phyloP scores from a whole-genome alignment of 2,113 vertebrate species.

The Meles meles region DNA sequence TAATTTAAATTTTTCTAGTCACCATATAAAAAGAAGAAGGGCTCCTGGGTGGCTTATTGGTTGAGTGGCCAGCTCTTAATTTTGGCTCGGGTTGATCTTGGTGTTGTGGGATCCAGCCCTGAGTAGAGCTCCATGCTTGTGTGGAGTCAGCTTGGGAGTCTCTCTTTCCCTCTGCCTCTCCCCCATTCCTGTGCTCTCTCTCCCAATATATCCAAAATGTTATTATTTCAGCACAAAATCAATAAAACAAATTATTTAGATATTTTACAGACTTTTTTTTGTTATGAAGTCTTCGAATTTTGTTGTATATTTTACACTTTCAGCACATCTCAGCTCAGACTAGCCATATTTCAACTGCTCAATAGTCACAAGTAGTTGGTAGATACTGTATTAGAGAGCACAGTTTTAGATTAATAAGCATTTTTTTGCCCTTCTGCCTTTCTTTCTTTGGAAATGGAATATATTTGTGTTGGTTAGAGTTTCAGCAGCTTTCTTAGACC shows the following conservation, averaged over 20 bases:
- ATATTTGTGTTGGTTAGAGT: neutral
- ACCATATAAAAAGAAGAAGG: neutral
- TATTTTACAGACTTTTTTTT: neutral
- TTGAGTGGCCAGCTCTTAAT: neutral
- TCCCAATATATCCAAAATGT: neutral
- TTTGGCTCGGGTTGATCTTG: neutral
- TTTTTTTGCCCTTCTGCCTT: neutral
- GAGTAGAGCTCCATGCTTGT: neutral
- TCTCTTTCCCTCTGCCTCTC: neutral
- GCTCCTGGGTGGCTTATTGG: neutral
- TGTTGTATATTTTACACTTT: neutral
- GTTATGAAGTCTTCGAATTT: neutral
- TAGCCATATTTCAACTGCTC: neutral
- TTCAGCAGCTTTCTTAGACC: neutral
- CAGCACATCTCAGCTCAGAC: neutral
- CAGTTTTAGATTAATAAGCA: neutral
- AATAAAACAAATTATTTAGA: neutral
- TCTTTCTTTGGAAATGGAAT: neutral
- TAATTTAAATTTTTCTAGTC: neutral
- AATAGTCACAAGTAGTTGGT: neutral
- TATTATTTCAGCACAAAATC: slow-evolving; percentile 7
- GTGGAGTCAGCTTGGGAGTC: neutral
- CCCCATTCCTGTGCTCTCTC: neutral
- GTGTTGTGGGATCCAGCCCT: neutral
- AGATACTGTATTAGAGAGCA: neutral